Conservation (phyloP, 2,888 invertebrate genomes). For the Quadroppia sp. region DNA sequence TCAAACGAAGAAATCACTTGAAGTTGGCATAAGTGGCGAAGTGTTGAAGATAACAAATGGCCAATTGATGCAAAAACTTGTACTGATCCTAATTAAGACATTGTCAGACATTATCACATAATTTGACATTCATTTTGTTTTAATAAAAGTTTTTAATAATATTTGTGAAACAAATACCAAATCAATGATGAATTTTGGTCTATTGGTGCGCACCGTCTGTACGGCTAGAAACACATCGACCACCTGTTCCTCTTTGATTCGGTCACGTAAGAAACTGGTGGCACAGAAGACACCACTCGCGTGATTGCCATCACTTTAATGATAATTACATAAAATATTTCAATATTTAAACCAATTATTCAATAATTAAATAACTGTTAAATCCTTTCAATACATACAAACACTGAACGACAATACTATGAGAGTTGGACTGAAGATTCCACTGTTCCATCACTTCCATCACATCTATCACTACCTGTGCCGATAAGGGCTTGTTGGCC, state of each 20-base stretch:
- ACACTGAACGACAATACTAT: slow-evolving; percentile 45
- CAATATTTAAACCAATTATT: background rate
- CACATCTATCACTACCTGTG: slow-evolving; percentile 21
- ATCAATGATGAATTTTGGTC: slow-evolving; percentile 53
- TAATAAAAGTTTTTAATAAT: background rate
- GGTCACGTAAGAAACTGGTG: slow-evolving; percentile 55
- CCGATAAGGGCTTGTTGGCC: background rate
- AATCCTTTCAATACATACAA: slow-evolving; percentile 42
- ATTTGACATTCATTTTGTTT: background rate
- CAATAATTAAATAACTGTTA: background rate
- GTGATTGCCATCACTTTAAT: slow-evolving; percentile 55
- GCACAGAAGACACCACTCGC: slow-evolving; percentile 57
- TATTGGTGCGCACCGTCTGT: slow-evolving; percentile 54
- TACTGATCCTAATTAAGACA: slow-evolving; percentile 46
- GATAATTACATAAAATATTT: background rate
- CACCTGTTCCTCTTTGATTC: slow-evolving; percentile 57
- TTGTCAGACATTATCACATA: background rate
- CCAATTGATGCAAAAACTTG: slow-evolving; percentile 46
- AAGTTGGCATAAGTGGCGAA: slow-evolving; percentile 41
- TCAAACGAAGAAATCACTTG: slow-evolving; percentile 34
- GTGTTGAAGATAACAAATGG: slow-evolving; percentile 41
- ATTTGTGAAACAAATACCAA: slow-evolving; percentile 44
- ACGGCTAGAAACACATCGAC: slow-evolving; percentile 58
- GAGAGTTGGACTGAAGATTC: slow-evolving; percentile 13
- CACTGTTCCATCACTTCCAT: slow-evolving; percentile 26